Base-by-base conservation (phyloP, 1,140 invertebrate genomes). In the Eupristina koningsbergeri region DNA sequence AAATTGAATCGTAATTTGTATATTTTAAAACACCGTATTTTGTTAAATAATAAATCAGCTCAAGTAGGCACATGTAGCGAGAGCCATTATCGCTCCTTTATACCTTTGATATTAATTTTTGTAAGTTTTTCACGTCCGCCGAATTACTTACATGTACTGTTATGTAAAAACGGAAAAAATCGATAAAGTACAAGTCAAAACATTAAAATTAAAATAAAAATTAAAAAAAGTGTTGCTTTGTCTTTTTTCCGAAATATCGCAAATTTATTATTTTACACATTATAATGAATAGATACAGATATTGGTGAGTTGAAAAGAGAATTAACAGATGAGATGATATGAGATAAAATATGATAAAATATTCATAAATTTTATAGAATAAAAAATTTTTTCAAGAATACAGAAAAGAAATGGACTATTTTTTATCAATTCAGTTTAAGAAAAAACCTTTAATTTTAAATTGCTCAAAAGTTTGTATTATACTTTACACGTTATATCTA, bases 31-130 rank as follows among this genome's bases (percentile, higher is more conserved):
- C 80, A 89, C 88, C 88, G 88, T 79, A 85, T 88, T 89, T 89
- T 89, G 89, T 89, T 89, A 89, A 89, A 89, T 87, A 87, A 88
- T 89, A 89, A 89, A 89, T 89, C 86, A 86, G 86, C 85, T 85
- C 86, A 86, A 89, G 86, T 85, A 86, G 86, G 85, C 84, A 81
- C 64, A 86, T 81, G 84, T 84, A 85, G 82, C 86, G 78, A 86
- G 34, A 83, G 84, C 67, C 69, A 53, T 58, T 19, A 45, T n/a
- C 50, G 11, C 39, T 22, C 1, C 61, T 3, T 1, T 63, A 58
- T 39, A 63, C 26, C 29, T 50, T 41, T 73, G 19, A 31, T 73
- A 41, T 79, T 67, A 67, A 41, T 80, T 82, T 77, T 41, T 76
- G 34, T 39, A 29, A 41, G 61, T 64, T 75, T 34, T 75, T n/a